phyloP scores from a whole-genome alignment of 2,888 invertebrate genomes.

The Sminthurinus aureus region DNA sequence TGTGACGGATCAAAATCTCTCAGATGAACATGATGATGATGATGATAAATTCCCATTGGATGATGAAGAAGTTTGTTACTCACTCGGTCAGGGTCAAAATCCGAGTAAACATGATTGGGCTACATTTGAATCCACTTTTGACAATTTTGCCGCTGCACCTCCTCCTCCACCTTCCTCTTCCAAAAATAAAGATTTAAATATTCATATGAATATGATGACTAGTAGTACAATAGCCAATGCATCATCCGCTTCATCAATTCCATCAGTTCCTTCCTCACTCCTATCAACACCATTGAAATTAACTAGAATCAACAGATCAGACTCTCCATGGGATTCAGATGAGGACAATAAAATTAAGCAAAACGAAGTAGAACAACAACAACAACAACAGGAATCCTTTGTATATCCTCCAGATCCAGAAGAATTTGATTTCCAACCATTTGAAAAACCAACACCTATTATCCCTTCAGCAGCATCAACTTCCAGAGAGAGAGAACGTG shows the following conservation, averaged over 20 bases:
- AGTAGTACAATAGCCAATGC: no score
- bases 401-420: constrained; percentile 34
- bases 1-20: constrained; percentile 58
- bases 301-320: constrained; percentile 40
- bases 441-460: constrained; percentile 54
- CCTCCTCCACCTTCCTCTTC: not conserved
- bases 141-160: constrained; percentile 8
- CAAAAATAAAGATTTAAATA: no score
- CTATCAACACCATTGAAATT: constrained; percentile 39
- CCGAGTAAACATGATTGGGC: constrained; percentile 54
- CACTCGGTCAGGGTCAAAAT: constrained; percentile 21
- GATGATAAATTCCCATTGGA: constrained; percentile 51
- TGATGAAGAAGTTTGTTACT: constrained; percentile 53
- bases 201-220: no score
- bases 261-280: not conserved
- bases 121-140: constrained; percentile 60
- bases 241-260: no score
- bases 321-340: constrained; percentile 56
- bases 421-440: constrained; percentile 58
- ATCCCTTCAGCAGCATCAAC: constrained; percentile 21
- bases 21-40: constrained; percentile 55
- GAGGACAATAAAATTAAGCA: constrained; percentile 33
- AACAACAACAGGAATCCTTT: constrained; percentile 14
- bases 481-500: constrained; percentile 18
- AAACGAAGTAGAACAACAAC: not conserved